Base-by-base conservation (phyloP, 2,888 invertebrate genomes). In the Nemurella pictetii region DNA sequence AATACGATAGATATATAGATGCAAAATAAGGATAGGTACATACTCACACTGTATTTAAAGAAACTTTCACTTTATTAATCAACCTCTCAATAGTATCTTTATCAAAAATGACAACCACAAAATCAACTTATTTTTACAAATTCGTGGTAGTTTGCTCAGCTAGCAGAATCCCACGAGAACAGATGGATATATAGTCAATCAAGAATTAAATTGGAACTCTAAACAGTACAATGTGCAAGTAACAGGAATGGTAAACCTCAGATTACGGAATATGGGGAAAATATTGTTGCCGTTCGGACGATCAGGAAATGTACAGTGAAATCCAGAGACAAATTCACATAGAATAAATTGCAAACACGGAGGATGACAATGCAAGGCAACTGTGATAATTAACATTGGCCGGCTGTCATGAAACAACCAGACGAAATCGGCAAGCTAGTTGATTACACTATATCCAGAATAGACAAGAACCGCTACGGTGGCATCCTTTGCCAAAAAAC, bases 351-450 rank as follows among this genome's bases (percentile, higher is more conserved):
- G 5, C 20, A 2, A 55, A 75, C 28, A 75, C 26, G 75, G 75
- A 27, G 26, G 7, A 75, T n/a, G 28, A n/a, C 75, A 75, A 75
- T n/a, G 75, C 75, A 75, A 75, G 75, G 75, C 75, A 75, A 75
- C 75, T 27, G 75, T 75, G 75, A 75, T 26, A 75, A 75, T 75
- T 75, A 75, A 75, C 4, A n/a, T 75, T 75, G 28, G 12, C 55
- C 55, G 55, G 55, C 20, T 55, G 55, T n/a, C n/a, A n/a, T n/a
- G n/a, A n/a, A n/a, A 55, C 55, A 55, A 55, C 55, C 55, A 55
- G 20, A 20, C 12, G 55, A 12, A 55, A 55, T 55, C 55, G 55
- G 55, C 55, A 55, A 55, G 55, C 55, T 55, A 55, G 55, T 55
- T 55, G 55, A 55, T 55, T 20, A 55, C 55, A 55, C 20, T 55